These are phyloP conservation scores for Pogonomyrmex californicus DNA, from an alignment of 1,140 invertebrate species.

Conservation along the genomic window DNA sequence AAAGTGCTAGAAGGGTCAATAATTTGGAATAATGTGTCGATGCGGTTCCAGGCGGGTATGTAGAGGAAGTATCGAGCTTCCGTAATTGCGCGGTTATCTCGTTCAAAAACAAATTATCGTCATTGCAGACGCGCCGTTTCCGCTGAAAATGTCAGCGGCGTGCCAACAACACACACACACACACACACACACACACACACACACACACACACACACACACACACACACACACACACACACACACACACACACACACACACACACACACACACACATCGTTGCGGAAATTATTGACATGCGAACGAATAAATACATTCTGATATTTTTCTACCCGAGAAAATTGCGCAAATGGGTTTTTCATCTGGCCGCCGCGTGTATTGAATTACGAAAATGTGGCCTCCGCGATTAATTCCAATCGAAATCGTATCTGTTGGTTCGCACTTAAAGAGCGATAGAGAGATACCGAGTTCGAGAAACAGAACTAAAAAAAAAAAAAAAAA, in stretches of 20 bases:
- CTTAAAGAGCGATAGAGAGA: neutral
- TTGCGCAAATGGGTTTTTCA: constrained; percentile 23
- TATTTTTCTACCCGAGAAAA: constrained; percentile 49
- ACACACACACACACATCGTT: too few relatives aligned
- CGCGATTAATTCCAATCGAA: constrained; percentile 32
- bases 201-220: too few relatives aligned
- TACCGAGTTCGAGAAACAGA: neutral
- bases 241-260: too few relatives aligned
- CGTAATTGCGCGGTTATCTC: constrained; percentile 42
- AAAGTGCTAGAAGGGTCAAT: neutral
- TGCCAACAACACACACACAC: constrained; percentile 19
- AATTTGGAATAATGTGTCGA: constrained; percentile 13
- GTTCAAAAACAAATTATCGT: constrained; percentile 58
- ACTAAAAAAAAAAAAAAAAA: too few relatives aligned
- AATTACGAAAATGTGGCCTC: neutral
- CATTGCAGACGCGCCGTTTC: constrained; percentile 47
- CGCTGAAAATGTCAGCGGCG: constrained; percentile 47
- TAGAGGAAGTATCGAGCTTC: constrained; percentile 22
- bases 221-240: too few relatives aligned
- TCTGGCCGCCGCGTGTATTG: neutral
- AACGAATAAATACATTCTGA: constrained; percentile 44
- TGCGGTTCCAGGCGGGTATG: neutral
- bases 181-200: too few relatives aligned
- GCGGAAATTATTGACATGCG: constrained; percentile 57
- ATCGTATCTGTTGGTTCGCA: neutral